Base-by-base conservation (phyloP, 2,888 invertebrate genomes). In the Acleris emargana region DNA sequence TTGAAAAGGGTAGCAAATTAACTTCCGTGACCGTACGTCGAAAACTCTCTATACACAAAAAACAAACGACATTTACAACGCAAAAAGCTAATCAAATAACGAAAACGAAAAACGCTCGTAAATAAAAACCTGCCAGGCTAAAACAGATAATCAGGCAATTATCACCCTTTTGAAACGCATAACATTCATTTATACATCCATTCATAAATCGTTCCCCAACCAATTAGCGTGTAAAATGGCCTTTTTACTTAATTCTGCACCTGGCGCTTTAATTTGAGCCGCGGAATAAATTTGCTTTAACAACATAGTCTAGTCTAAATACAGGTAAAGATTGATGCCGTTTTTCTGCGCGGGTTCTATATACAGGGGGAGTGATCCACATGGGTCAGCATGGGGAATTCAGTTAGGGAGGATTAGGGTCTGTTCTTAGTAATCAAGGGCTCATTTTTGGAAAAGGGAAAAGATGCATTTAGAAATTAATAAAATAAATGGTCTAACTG, bases 141-240 rank as follows among this genome's bases (percentile, higher is more conserved):
- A 55, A 64, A 55, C 25, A 54, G 45, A 55, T 60, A 60, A 66
- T 60, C 55, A 28, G 22, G 60, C 55, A 60, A 66, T 66, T 51
- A 66, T 51, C 64, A 60, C 60, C 52, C 52, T 66, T 57, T 66
- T 55, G 51, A 59, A 55, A 43, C 55, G 28, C 55, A 38, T 55
- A 64, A 63, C 58, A 18, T 53, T 64, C 49, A 64, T 55, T 59
- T 45, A 53, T 59, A 43, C 64, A n/a, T 55, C 60, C 64, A 60
- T 57, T 60, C 64, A 60, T 66, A 66, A 66, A 66, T 66, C 64
- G 43, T 49, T 50, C 50, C 45, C 51, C 49, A 47, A 7, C 60
- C 64, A 66, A 66, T 66, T 66, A 66, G 55, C 54, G 54, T 43
- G 54, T 45, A 32, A 42, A 55, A 58, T 57, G 58, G 64, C 55